A percentile compares a stretch with the other conserved stretches of the same genome.
Conservation (phyloP, 2,888 invertebrate species). For the Caenorhabditis sp. region DNA sequence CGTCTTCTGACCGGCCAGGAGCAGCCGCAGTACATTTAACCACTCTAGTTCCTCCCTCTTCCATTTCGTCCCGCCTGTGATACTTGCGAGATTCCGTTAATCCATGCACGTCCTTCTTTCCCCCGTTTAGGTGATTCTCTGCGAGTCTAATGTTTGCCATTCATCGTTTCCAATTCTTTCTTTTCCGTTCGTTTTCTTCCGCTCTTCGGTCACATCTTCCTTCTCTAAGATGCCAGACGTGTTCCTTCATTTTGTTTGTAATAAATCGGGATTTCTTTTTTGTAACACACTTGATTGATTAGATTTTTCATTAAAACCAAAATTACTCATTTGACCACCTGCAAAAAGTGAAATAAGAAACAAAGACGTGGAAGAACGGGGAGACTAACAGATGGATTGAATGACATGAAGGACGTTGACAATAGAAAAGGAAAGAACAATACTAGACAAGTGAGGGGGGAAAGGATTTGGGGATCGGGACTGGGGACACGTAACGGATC, state of each 20-base stretch:
- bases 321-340: too few relatives aligned
- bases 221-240: not conserved
- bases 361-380: too few relatives aligned
- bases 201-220: conserved; percentile 20
- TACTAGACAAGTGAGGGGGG: not conserved
- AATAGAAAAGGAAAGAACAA: too few relatives aligned
- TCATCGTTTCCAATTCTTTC: not conserved
- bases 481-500: not conserved
- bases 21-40: conserved; percentile 93
- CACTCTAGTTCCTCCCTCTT: not conserved
- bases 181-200: conserved; percentile 5
- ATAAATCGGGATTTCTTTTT: conserved; percentile 19
- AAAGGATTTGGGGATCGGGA: not conserved
- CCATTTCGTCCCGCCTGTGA: conserved; percentile 18
- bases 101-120: not conserved
- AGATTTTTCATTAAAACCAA: not conserved
- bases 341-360: too few relatives aligned
- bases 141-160: conserved; percentile 23
- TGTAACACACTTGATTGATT: not conserved
- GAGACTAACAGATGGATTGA: not conserved
- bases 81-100: not conserved
- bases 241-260: conserved; percentile 5
- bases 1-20: conserved; percentile 98
- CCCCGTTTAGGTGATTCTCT: conserved; percentile 23
- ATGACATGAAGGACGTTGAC: not conserved